Base-by-base conservation (phyloP, 2,888 invertebrate genomes). In the Saturnia japonica region DNA sequence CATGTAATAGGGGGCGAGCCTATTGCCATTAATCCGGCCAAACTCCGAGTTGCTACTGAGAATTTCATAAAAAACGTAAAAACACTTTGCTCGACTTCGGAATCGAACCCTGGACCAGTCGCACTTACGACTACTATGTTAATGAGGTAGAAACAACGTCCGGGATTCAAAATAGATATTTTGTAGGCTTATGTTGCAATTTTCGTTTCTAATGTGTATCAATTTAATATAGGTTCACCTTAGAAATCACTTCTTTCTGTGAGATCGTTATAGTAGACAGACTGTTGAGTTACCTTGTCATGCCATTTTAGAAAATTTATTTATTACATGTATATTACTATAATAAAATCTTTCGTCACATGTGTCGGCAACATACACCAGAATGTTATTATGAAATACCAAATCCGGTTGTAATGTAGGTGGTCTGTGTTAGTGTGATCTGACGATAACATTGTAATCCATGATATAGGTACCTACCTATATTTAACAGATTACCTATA, bases 291-390 rank as follows among this genome's bases (percentile, higher is more conserved):
- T 64, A 40, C 64, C 64, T 64, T 64, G 64, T 40, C 64, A 40
- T 64, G 64, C 64, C 64, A 64, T 64, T 64, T 64, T 40, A 64
- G 64, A 64, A 40, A n/a, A n/a, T n/a, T n/a, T n/a, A n/a, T n/a
- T 40, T 64, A 16, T 22, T 64, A 62, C 34, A 62, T 16, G 40
- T 19, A 34, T 62, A 62, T 62, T 19, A 19, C 28, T 34, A 34
- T 64, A 40, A n/a, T 40, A 40, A 64, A 64, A 64, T 64, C 34
- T 40, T 64, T 64, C 40, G 64, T 64, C 40, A 64, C n/a, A 64
- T n/a, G n/a, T 64, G 64, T 64, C 22, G 22, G 40, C 64, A 40
- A 64, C 9, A 64, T 40, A 64, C 40, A 19, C 19, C 11, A 64
- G n/a, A 64, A 40, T 7, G 40, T 25, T 57, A 40, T 40, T 64